Evolutionary conservation across 1,140 invertebrate species (phyloP).

Genomic region (Episyrphus balteatus): DNA sequence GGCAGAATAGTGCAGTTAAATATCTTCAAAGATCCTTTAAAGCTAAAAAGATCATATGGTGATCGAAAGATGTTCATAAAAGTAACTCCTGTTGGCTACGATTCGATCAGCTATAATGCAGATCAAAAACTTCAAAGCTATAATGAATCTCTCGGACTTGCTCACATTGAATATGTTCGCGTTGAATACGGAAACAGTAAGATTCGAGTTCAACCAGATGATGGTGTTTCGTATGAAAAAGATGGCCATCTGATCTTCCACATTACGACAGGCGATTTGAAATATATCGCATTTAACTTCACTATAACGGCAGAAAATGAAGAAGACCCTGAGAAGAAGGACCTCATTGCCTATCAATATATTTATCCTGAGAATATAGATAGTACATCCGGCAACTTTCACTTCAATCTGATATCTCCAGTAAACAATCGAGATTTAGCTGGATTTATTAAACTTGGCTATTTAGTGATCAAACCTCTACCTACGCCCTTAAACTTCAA

Average conservation of each 20-base stretch:
- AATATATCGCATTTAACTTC: conserved; percentile 56
- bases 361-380: conserved; percentile 49
- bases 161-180: no score
- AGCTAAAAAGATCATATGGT: no score
- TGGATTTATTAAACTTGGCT: conserved; percentile 50
- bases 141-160: no score
- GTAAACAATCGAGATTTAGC: conserved; percentile 65
- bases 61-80: no score
- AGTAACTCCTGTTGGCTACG: no score
- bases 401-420: conserved; percentile 66
- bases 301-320: conserved; percentile 39
- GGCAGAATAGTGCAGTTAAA: no score
- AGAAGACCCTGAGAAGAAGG: conserved; percentile 48
- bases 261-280: conserved; percentile 55
- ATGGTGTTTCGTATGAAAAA: conserved; percentile 15
- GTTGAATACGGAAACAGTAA: no score
- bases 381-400: conserved; percentile 56
- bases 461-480: conserved; percentile 26
- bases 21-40: no score
- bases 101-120: no score
- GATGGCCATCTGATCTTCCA: conserved; percentile 70
- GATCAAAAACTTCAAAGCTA: no score
- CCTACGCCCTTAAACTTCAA: conserved; percentile 42
- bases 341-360: conserved; percentile 77
- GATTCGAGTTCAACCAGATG: no score